Evolutionary conservation across 2,888 invertebrate genomes (phyloP).

Genomic region (Axea sp.): DNA sequence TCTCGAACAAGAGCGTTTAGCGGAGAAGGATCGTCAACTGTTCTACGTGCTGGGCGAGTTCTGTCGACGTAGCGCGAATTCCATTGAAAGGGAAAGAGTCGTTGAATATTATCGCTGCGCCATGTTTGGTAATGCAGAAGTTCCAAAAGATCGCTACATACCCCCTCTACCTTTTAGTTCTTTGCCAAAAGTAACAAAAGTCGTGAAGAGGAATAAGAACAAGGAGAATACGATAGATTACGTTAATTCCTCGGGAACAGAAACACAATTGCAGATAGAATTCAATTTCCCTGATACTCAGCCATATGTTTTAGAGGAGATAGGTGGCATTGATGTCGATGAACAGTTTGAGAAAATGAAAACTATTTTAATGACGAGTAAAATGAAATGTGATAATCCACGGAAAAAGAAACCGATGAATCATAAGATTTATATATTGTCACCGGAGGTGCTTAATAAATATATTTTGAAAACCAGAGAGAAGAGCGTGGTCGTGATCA

Average conservation of each 20-base stretch:
- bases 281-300: neutral
- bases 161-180: slow-evolving; percentile 68
- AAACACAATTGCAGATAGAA: slow-evolving; percentile 6
- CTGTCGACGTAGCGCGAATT: slow-evolving; percentile 7
- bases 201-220: neutral
- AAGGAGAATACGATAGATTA: slow-evolving; percentile 18
- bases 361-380: too few species aligned
- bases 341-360: slow-evolving; percentile 34
- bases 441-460: slow-evolving; percentile 56
- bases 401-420: neutral
- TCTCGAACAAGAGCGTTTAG: slow-evolving; percentile 57
- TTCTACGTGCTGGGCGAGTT: slow-evolving; percentile 61
- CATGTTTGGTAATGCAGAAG: slow-evolving; percentile 66
- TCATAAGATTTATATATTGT: slow-evolving; percentile 56
- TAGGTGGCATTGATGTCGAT: slow-evolving; percentile 25
- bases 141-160: slow-evolving; percentile 60
- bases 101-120: slow-evolving; percentile 61
- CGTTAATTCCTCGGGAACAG: neutral
- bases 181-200: neutral
- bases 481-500: neutral
- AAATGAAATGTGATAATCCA: too few species aligned
- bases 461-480: slow-evolving; percentile 17
- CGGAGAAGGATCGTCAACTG: slow-evolving; percentile 68
- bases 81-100: slow-evolving; percentile 12
- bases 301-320: slow-evolving; percentile 13